Conservation (phyloP, 2,888 invertebrate species). For the Apeira syringaria region DNA sequence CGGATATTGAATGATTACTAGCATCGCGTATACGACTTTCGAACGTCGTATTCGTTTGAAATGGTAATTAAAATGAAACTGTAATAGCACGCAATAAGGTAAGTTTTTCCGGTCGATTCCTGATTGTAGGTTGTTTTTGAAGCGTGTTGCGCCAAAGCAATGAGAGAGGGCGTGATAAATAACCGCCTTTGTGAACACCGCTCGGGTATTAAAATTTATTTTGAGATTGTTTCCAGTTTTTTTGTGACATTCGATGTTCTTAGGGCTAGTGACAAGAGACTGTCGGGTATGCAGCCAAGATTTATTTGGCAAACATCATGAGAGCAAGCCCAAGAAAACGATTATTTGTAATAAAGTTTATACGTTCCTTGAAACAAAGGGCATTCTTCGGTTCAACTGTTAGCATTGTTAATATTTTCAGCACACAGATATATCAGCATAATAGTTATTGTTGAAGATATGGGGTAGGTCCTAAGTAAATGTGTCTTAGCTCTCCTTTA, state of each 20-base stretch:
- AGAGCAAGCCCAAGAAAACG: background rate
- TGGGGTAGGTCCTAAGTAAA: too few species aligned
- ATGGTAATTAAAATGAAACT: slow-evolving; percentile 52
- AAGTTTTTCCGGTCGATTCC: slow-evolving; percentile 40
- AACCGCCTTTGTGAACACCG: slow-evolving; percentile 82
- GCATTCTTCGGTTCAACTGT: too few species aligned
- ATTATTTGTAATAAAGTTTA: too few species aligned
- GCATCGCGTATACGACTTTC: slow-evolving; percentile 60
- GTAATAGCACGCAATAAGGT: slow-evolving; percentile 51
- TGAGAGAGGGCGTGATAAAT: slow-evolving; percentile 84
- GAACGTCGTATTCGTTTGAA: slow-evolving; percentile 61
- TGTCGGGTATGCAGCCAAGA: slow-evolving; percentile 52
- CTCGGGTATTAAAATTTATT: slow-evolving; percentile 79
- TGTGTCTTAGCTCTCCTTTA: too few species aligned
- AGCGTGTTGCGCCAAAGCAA: slow-evolving; percentile 68
- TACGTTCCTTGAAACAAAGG: too few species aligned
- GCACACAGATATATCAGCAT: too few species aligned
- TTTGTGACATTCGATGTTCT: slow-evolving; percentile 61
- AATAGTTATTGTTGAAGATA: too few species aligned
- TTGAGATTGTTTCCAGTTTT: slow-evolving; percentile 66
- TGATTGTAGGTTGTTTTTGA: slow-evolving; percentile 66
- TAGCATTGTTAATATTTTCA: too few species aligned
- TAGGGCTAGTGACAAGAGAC: slow-evolving; percentile 38
- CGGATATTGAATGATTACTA: slow-evolving; percentile 79
- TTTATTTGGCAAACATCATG: slow-evolving; percentile 36